Evolutionary conservation across 1,140 invertebrate genomes (phyloP).

Genomic region (Charaxes varanes): DNA sequence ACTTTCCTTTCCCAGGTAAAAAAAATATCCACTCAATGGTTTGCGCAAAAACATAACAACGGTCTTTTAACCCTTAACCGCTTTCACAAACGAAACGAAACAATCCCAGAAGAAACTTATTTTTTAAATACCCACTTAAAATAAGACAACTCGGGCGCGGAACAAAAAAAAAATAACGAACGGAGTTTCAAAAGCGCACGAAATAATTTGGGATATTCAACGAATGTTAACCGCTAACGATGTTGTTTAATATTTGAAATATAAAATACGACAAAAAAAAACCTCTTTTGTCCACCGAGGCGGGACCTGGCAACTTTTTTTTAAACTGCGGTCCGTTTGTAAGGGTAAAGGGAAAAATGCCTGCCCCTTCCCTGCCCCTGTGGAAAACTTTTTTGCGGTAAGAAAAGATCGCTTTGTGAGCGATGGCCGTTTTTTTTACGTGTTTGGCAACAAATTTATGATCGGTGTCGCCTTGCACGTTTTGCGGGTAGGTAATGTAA

Average conservation of each 20-base stretch:
- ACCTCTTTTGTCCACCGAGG: slow-evolving; percentile 45
- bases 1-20: neutral
- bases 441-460: slow-evolving; percentile 23
- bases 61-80: slow-evolving; percentile 12
- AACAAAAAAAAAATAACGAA: slow-evolving; percentile 37
- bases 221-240: slow-evolving; percentile 63
- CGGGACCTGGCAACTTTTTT: slow-evolving; percentile 43
- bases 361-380: slow-evolving; percentile 28
- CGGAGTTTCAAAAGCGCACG: slow-evolving; percentile 29
- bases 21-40: neutral
- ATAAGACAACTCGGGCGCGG: slow-evolving; percentile 32
- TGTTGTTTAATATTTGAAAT: slow-evolving; percentile 59
- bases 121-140: slow-evolving; percentile 37
- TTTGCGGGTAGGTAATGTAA: slow-evolving; percentile 8
- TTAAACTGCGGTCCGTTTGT: slow-evolving; percentile 57
- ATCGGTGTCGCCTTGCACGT: slow-evolving; percentile 17
- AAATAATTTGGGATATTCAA: slow-evolving; percentile 64
- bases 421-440: slow-evolving; percentile 27
- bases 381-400: slow-evolving; percentile 63
- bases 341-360: slow-evolving; percentile 51
- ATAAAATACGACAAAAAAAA: slow-evolving; percentile 61
- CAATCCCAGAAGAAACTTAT: slow-evolving; percentile 39
- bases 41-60: slow-evolving; percentile 5
- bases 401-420: slow-evolving; percentile 60
- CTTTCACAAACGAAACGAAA: slow-evolving; percentile 21